Evolutionary conservation across 1,140 invertebrate species (phyloP), one percentile per base, ranked within the genome.

Genomic region (Cydia fagiglandana): DNA sequence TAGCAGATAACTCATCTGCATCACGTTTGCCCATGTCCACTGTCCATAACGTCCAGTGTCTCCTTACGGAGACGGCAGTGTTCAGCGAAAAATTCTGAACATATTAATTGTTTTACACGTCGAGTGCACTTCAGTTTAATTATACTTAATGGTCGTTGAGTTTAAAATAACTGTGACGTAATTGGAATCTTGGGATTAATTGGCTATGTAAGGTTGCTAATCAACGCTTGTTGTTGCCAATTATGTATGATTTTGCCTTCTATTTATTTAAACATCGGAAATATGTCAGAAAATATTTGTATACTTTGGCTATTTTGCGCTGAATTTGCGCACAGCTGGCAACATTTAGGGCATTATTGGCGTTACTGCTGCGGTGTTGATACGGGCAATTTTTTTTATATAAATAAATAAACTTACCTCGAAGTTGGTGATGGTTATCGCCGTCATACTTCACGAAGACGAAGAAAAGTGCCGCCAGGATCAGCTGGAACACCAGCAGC

Each of bases 381-480:
- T n/a, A n/a, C n/a, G n/a, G n/a, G n/a, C n/a, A n/a, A n/a, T n/a
- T n/a, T n/a, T n/a, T n/a, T 24, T 24, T 24, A 24, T 24, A 24
- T 24, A 24, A 24, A 24, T 24, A 24, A 30, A 34, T 7, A 38
- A 76, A 74, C 84, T 83, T 76, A 87, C 87, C 86, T 86, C 77
- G 83, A 38, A 84, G 20, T 56, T 85, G 56, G 24, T 41, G 76
- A 28, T 83, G 79, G 76, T 81, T 80, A 28, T 77, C 81, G 4
- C 82, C 86, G 0, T 81, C 84, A 76, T 91, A 89, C 64, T 76
- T 85, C 17, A 84, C 83, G 73, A 91, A 91, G 28, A 87, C 50
- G 73, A 89, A 87, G 75, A 80, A 91, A 9, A 91, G 66, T 5
- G 78, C 79, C 87, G 88, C 84, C 7, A 91, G 78, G 13, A 91